Evolutionary conservation across 2,797 vertebrate genomes (phyloP), one percentile per base, ranked within the genome.

Genomic region (Tarsius wallacei): DNA sequence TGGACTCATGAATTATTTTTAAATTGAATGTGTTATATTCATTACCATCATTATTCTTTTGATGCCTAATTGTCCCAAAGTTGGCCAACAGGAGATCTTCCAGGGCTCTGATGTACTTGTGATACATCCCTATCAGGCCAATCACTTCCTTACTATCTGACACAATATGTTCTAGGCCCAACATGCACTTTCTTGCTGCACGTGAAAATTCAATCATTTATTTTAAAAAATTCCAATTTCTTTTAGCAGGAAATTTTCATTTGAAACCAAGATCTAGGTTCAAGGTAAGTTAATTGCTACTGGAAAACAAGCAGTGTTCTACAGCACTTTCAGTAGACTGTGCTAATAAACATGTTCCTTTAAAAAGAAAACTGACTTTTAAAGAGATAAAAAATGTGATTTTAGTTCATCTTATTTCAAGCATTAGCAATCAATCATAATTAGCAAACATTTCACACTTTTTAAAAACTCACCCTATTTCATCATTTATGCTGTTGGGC

Each of bases 391-490:
- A 78, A 59, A 74, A 36, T 28, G 81, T 95, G 11, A 76, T 86
- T 82, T 71, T 73, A 87, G 55, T 90, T 73, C 87, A 90, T 51
- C 61, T 28, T 77, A 63, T 74, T 70, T 74, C 33, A 71, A 55
- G 36, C 77, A 93, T 9, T 63, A 80, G 28, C 19, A 70, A 93
- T 73, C 31, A 87, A 61, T 53, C 7, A 64, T 26, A 24, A 73
- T 55, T 42, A 42, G 42, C 4, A 42, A 42, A 42, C 42, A 83
- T 55, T 11, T 5, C 14, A 82, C 2, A 19, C 3, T 89, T 59
- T 61, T 87, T 49, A 19, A 15, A 47, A 74, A 71, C 19, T 61
- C 83, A 77, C 21, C 55, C 31, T 71, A 14, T 55, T 92, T 87
- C 10, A 90, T 73, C 42, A 61, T 66, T 86, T 73, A 63, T 78